Conservation (phyloP, 2,113 vertebrate species). For the Archilochus colubris region DNA sequence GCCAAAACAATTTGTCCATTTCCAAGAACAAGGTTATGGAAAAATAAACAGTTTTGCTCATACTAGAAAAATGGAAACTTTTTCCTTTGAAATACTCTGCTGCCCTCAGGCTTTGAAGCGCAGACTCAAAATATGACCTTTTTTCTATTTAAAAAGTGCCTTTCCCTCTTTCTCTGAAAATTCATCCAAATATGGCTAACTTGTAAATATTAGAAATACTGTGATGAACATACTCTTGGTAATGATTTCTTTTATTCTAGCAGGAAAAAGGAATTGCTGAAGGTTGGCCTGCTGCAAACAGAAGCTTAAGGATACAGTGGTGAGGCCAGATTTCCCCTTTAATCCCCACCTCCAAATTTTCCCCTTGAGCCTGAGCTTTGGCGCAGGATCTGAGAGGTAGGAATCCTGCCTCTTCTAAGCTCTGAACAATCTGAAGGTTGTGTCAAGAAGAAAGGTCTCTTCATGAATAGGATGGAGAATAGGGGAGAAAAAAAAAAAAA, state of each 20-base stretch:
- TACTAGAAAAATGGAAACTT: constrained; percentile 59
- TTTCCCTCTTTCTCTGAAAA: neutral
- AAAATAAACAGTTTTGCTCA: constrained; percentile 65
- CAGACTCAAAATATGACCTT: constrained; percentile 30
- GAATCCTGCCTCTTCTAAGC: constrained; percentile 39
- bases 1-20: constrained; percentile 71
- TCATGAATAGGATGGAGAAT: neutral
- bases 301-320: neutral
- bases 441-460: constrained; percentile 1
- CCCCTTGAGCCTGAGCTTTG: neutral
- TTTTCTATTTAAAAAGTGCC: neutral
- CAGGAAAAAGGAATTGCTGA: neutral
- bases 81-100: constrained; percentile 65
- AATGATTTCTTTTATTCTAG: constrained; percentile 18
- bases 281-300: neutral
- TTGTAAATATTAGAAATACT: neutral
- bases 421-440: constrained; percentile 7
- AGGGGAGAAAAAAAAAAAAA: neutral
- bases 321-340: constrained; percentile 7
- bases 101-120: constrained; percentile 66
- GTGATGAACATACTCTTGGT: neutral
- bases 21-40: constrained; percentile 67
- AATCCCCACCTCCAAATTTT: constrained; percentile 45
- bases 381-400: constrained; percentile 19
- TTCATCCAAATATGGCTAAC: neutral